These are phyloP conservation scores for Aleiodes sp. DNA, from an alignment of 1,140 invertebrate species.

Conservation along the genomic window DNA sequence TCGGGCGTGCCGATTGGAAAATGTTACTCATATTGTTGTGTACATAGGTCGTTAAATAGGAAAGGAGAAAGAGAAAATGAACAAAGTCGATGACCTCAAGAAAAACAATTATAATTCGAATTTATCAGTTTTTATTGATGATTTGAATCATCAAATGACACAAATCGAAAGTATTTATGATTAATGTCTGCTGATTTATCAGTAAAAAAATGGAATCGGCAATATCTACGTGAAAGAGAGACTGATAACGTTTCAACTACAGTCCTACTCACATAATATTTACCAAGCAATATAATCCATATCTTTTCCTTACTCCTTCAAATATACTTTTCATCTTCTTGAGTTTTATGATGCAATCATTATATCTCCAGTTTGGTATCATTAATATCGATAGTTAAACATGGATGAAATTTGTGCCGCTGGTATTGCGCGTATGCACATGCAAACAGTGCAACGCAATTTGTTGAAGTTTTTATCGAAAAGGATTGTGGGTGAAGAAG, in stretches of 20 bases:
- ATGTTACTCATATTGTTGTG: neutral
- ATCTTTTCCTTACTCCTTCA: neutral
- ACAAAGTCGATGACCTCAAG: neutral
- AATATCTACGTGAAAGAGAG: constrained; percentile 5
- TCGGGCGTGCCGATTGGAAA: constrained; percentile 10
- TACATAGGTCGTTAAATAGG: too few species aligned
- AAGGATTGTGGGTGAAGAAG: constrained; percentile 10
- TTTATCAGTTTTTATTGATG: too few species aligned
- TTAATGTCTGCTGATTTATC: neutral
- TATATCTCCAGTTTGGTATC: neutral
- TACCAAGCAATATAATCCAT: neutral
- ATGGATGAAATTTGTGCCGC: neutral
- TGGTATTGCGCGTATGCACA: constrained; percentile 1
- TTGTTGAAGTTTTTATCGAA: neutral
- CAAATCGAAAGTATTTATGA: neutral
- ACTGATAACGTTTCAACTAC: neutral
- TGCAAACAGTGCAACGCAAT: constrained; percentile 9
- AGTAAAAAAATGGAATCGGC: neutral
- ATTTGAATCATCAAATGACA: neutral
- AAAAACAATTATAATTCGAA: neutral
- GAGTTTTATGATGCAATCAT: neutral
- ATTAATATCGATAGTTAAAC: constrained; percentile 12
- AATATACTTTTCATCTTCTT: neutral
- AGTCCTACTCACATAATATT: neutral
- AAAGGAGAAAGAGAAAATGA: too few species aligned